Percentiles rank a stretch among this genome's conserved stretches.
Evolutionary conservation across 2,888 invertebrate species (phyloP).

Genomic region (Microctonus hyperodae): DNA sequence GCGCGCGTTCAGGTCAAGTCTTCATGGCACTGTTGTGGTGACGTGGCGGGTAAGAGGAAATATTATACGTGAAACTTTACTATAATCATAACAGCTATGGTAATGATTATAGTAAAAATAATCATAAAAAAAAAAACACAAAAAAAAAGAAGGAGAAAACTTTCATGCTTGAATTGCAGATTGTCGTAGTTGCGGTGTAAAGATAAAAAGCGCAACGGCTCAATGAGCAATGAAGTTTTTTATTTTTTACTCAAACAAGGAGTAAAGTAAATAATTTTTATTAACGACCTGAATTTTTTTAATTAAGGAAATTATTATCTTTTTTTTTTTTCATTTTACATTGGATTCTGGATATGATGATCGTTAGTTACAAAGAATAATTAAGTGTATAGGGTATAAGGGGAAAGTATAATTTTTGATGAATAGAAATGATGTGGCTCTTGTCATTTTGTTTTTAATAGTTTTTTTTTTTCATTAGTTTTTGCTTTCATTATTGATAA

Average conservation of each 20-base stretch:
- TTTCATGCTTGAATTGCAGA: not conserved
- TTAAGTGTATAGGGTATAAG: too few species aligned
- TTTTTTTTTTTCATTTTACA: too few species aligned
- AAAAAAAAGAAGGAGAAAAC: not conserved
- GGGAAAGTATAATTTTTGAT: not conserved
- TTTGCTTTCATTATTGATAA: conserved; percentile 25
- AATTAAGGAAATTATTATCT: too few species aligned
- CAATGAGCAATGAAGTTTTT: not conserved
- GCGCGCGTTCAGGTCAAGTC: not conserved
- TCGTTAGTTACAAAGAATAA: too few species aligned
- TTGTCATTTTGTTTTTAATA: not conserved
- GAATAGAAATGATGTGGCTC: not conserved
- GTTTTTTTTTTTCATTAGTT: not conserved
- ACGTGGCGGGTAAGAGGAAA: not conserved
- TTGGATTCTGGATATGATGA: too few species aligned
- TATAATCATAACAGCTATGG: conserved; percentile 6
- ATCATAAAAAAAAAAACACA: not conserved
- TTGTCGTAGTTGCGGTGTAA: not conserved
- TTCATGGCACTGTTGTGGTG: conserved; percentile 8
- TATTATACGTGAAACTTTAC: not conserved
- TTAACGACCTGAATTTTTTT: too few species aligned
- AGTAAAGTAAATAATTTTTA: too few species aligned
- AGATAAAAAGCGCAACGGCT: not conserved
- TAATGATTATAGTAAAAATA: not conserved
- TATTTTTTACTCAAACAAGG: too few species aligned